phyloP scores from a whole-genome alignment of 2,113 vertebrate genomes.

The Struthidea cinerea region DNA sequence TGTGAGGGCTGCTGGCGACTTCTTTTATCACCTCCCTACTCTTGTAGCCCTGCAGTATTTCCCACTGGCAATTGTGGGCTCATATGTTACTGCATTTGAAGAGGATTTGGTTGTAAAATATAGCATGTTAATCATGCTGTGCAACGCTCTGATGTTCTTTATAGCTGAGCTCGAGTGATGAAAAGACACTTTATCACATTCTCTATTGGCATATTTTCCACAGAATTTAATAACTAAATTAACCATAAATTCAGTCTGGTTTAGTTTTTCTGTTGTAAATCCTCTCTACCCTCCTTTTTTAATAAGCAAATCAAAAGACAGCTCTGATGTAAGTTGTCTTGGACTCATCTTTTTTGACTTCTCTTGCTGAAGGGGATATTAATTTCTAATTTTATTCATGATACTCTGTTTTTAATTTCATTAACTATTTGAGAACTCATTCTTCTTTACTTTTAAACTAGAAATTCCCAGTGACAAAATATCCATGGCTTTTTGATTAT shows the following conservation, averaged over 20 bases:
- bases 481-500: neutral
- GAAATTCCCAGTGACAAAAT: neutral
- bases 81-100: neutral
- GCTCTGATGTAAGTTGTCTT: neutral
- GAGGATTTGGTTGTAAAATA: conserved; percentile 37
- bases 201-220: conserved; percentile 8
- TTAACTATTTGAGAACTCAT: neutral
- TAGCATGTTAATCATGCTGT: conserved; percentile 45
- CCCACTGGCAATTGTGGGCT: neutral
- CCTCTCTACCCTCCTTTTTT: neutral
- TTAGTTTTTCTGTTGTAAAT: conserved; percentile 30
- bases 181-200: conserved; percentile 53
- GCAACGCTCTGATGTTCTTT: conserved; percentile 19
- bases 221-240: conserved; percentile 27
- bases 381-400: conserved; percentile 29
- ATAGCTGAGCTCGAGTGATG: neutral
- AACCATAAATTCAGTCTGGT: neutral
- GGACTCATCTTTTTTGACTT: neutral
- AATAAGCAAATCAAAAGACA: conserved; percentile 22
- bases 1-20: fast-evolving
- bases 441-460: neutral
- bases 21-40: neutral
- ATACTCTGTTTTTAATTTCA: conserved; percentile 19
- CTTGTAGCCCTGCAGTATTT: neutral
- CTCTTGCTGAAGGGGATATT: neutral